Conservation (phyloP, 1,140 invertebrate genomes). For the Drosophila jambulina region DNA sequence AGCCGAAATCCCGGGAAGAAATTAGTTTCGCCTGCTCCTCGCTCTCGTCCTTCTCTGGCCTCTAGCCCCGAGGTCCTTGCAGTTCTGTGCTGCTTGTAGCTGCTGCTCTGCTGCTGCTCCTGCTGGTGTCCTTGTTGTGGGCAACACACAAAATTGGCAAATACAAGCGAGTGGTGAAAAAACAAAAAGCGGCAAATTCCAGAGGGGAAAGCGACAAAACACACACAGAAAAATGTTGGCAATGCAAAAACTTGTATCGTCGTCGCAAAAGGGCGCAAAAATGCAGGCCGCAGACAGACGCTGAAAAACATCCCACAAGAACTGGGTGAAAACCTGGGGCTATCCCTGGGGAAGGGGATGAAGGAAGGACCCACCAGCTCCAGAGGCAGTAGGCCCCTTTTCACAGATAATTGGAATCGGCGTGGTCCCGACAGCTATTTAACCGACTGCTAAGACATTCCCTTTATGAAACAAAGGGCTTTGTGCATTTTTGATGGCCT, state of each 20-base stretch:
- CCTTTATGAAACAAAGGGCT: not conserved
- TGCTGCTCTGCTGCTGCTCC: slow-evolving; percentile 16
- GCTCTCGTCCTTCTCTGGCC: slow-evolving; percentile 15
- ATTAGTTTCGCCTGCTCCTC: slow-evolving; percentile 66
- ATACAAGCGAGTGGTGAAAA: slow-evolving; percentile 37
- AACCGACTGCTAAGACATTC: slow-evolving; percentile 13
- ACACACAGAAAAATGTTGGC: slow-evolving; percentile 54
- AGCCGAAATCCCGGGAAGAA: slow-evolving; percentile 67
- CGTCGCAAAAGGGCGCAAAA: slow-evolving; percentile 51
- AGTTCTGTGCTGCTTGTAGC: slow-evolving; percentile 37
- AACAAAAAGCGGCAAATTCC: slow-evolving; percentile 43
- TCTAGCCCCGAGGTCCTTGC: slow-evolving; percentile 37
- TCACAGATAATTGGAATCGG: slow-evolving; percentile 52
- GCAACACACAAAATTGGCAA: slow-evolving; percentile 55
- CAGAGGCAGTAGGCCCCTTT: slow-evolving; percentile 7
- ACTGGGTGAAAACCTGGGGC: slow-evolving; percentile 28
- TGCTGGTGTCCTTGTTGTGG: slow-evolving; percentile 43
- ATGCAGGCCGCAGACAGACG: slow-evolving; percentile 78
- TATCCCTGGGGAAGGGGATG: not conserved
- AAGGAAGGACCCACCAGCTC: not conserved
- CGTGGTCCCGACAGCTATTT: slow-evolving; percentile 40
- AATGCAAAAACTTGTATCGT: slow-evolving; percentile 69
- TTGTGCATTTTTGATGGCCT: not conserved
- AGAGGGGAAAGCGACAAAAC: slow-evolving; percentile 26
- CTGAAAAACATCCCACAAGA: slow-evolving; percentile 47